Percentiles rank a stretch among this genome's conserved stretches.
Conservation (phyloP, 2,888 invertebrate species). For the Brassicogethes aeneus region DNA sequence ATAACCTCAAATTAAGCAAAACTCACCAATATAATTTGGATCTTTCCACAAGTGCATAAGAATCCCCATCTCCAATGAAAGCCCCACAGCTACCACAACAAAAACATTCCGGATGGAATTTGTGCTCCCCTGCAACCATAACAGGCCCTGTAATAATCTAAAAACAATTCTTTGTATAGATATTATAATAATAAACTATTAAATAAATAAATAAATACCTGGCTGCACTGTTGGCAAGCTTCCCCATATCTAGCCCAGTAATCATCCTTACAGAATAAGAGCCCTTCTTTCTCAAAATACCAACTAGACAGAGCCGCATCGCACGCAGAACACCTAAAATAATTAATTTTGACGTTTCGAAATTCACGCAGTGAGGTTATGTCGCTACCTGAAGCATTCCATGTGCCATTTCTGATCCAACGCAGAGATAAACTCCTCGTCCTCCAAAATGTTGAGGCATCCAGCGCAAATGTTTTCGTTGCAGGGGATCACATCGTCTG, state of each 20-base stretch:
- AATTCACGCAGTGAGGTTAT: not conserved
- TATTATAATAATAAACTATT: no score
- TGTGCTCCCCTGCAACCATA: conserved; percentile 91
- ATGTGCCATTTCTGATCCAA: conserved; percentile 81
- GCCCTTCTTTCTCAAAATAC: conserved; percentile 89
- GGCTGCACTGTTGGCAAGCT: conserved; percentile 80
- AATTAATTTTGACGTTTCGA: not conserved
- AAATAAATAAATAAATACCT: no score
- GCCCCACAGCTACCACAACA: conserved; percentile 72
- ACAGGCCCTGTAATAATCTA: conserved; percentile 74
- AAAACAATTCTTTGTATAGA: conserved; percentile 9
- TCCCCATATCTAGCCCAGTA: conserved; percentile 85
- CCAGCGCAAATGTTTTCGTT: conserved; percentile 54
- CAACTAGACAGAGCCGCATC: conserved; percentile 76
- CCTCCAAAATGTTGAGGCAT: conserved; percentile 64
- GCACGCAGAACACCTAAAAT: conserved; percentile 79
- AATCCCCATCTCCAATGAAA: conserved; percentile 87
- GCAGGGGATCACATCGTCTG: conserved; percentile 23
- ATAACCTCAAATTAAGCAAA: not conserved
- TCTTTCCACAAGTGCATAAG: conserved; percentile 85
- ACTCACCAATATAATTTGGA: conserved; percentile 77
- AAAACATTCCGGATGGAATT: conserved; percentile 95
- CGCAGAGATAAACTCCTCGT: conserved; percentile 72
- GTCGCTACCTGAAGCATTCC: conserved; percentile 70
- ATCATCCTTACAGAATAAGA: conserved; percentile 81